Evolutionary conservation across 1,140 invertebrate species (phyloP).

Genomic region (Phymastichus coffea): DNA sequence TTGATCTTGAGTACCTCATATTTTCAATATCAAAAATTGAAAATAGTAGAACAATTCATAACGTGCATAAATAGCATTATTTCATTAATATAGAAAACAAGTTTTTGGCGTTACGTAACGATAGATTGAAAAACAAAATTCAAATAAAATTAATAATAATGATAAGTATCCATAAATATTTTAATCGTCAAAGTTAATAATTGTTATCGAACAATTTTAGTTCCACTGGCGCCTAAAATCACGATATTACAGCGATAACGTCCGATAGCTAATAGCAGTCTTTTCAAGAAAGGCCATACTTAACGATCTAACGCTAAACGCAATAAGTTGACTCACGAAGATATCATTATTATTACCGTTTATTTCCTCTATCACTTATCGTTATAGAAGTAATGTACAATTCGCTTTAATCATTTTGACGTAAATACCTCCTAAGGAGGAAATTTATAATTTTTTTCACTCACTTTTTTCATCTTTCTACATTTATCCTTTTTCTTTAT

Average conservation of each 20-base stretch:
- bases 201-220: too few relatives aligned
- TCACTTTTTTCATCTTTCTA: not conserved
- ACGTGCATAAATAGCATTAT: too few relatives aligned
- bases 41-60: too few relatives aligned
- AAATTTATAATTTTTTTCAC: not conserved
- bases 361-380: constrained; percentile 8
- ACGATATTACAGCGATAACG: constrained; percentile 4
- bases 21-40: too few relatives aligned
- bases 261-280: constrained; percentile 19
- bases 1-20: too few relatives aligned
- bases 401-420: constrained; percentile 6
- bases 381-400: constrained; percentile 20
- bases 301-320: constrained; percentile 10
- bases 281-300: constrained; percentile 25
- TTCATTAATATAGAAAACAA: too few relatives aligned
- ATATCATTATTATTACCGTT: constrained; percentile 13
- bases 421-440: not conserved
- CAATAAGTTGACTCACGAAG: constrained; percentile 13
- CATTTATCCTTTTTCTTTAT: not conserved
- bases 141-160: too few relatives aligned
- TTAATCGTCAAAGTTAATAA: too few relatives aligned
- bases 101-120: too few relatives aligned
- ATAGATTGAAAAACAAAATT: too few relatives aligned
- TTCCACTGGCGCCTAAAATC: not conserved
- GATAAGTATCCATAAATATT: too few relatives aligned